A percentile compares a stretch with the other conserved stretches of the same genome.
These are phyloP conservation scores for Oreochromis aureus DNA, from an alignment of 2,113 vertebrate species.

Conservation along the genomic window DNA sequence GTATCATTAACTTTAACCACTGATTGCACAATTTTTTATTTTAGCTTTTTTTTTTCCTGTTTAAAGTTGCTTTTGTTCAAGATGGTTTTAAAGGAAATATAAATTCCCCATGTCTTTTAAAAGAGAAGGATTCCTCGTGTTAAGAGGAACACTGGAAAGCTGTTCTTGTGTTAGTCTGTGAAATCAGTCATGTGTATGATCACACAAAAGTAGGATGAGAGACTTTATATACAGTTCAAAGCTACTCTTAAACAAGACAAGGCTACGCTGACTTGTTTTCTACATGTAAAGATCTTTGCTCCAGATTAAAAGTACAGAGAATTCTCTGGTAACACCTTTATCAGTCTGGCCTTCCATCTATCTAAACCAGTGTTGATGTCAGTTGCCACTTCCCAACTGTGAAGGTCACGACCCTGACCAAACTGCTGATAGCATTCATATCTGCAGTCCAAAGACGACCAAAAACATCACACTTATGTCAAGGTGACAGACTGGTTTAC, in stretches of 20 bases:
- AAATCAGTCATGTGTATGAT: background rate
- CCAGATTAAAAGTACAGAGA: background rate
- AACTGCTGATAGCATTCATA: background rate
- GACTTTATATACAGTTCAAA: background rate
- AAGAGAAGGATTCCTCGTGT: background rate
- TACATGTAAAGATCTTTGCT: background rate
- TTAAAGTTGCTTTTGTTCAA: background rate
- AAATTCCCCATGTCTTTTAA: background rate
- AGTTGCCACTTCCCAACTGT: background rate
- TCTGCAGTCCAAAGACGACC: conserved; percentile 15
- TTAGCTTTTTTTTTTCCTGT: background rate
- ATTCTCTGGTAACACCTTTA: background rate
- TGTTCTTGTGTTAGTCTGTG: background rate
- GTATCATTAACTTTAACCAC: background rate
- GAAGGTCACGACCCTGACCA: conserved; percentile 13
- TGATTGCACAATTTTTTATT: background rate
- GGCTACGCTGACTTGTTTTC: background rate
- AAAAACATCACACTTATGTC: background rate
- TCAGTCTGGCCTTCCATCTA: background rate
- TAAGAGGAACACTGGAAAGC: background rate
- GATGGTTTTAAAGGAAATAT: background rate
- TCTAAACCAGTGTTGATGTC: background rate
- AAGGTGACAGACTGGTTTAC: background rate
- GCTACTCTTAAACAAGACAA: background rate
- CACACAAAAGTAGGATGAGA: background rate